Conservation (phyloP, 2,888 invertebrate species). For the Scaptomyza caliginosa region DNA sequence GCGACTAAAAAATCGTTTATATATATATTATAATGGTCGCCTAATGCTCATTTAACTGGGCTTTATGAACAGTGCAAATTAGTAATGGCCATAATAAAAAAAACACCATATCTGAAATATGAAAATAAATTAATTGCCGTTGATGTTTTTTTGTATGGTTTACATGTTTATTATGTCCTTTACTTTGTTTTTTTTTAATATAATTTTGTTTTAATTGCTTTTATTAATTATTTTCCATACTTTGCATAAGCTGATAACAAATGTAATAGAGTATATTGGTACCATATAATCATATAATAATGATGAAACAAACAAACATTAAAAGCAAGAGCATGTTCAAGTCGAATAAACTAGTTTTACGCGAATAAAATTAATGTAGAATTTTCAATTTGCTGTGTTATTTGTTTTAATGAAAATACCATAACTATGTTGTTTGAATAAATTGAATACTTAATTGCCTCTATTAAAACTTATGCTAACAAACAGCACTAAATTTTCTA, state of each 20-base stretch:
- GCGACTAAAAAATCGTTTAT: constrained; percentile 24
- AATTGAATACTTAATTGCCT: background rate
- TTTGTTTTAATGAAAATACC: background rate
- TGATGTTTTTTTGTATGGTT: constrained; percentile 30
- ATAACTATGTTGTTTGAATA: background rate
- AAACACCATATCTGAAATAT: constrained; percentile 18
- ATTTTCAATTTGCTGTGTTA: background rate
- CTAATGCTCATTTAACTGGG: constrained; percentile 41
- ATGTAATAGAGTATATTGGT: too few species aligned
- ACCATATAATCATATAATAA: too few species aligned
- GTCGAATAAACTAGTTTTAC: too few species aligned
- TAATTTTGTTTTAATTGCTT: background rate
- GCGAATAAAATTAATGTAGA: too few species aligned
- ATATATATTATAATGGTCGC: constrained; percentile 16
- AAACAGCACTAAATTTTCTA: too few species aligned
- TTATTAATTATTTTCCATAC: background rate
- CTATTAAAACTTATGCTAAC: background rate
- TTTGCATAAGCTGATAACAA: background rate
- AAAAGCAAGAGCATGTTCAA: too few species aligned
- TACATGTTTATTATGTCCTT: background rate
- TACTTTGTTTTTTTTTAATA: background rate
- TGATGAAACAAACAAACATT: too few species aligned
- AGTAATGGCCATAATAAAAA: constrained; percentile 1
- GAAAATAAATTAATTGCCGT: constrained; percentile 39
- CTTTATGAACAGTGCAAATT: constrained; percentile 41